Conservation (phyloP, 2,113 vertebrate species). For the Hippocampus zosterae region DNA sequence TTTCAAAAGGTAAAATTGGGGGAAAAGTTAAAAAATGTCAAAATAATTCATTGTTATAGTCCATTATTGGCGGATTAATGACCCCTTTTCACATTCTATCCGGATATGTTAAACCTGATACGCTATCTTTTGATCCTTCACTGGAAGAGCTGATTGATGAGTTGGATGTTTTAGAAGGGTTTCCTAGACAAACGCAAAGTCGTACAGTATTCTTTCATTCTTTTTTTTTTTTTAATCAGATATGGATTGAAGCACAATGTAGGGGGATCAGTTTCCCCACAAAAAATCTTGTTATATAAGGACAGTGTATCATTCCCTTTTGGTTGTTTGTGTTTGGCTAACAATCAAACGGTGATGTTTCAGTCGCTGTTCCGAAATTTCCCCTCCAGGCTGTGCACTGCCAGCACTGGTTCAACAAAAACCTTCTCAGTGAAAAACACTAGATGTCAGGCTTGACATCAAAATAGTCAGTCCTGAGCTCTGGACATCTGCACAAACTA, state of each 20-base stretch:
- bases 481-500: not conserved
- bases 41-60: too few relatives aligned
- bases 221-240: slow-evolving; percentile 8
- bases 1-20: too few relatives aligned
- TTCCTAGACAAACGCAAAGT: not conserved
- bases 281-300: slow-evolving; percentile 1
- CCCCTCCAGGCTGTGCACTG: not conserved
- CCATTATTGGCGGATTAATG: not conserved
- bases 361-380: not conserved
- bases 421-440: slow-evolving; percentile 18
- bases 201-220: too few relatives aligned
- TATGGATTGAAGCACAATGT: slow-evolving; percentile 7
- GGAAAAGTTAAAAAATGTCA: too few relatives aligned
- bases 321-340: not conserved
- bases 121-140: not conserved
- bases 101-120: not conserved
- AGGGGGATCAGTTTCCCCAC: slow-evolving; percentile 5
- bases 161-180: not conserved
- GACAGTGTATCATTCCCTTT: not conserved
- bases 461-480: not conserved
- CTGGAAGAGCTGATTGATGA: not conserved
- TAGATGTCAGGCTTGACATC: slow-evolving; percentile 62
- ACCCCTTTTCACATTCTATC: not conserved
- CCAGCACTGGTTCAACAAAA: not conserved
- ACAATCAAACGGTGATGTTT: not conserved